Evolutionary conservation across 1,140 invertebrate genomes (phyloP), one percentile per base, ranked within the genome.

Genomic region (Trachymyrmex septentrionalis): DNA sequence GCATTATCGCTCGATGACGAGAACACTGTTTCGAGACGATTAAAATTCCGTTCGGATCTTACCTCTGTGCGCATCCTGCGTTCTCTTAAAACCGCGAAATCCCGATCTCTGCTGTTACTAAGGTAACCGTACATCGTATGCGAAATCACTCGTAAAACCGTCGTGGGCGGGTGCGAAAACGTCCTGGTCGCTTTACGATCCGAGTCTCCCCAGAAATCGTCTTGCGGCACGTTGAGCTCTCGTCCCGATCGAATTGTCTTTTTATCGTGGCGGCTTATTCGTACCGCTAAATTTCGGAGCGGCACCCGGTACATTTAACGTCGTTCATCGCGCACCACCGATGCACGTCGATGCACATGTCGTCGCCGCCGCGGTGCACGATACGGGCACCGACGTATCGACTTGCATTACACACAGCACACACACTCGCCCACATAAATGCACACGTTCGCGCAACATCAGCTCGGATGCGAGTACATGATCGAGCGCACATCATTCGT

Each of bases 61-160:
- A 78, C 9, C n/a, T 10, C 2, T 27, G 12, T 61, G 77, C 38
- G 19, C 27, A 34, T 24, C 24, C 57, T n/a, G 57, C 69, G 85
- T 73, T 88, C 57, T 84, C 72, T 73, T 73, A 82, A 89, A 90
- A 89, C 72, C 82, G 59, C 48, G n/a, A 61, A 67, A 67, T 50
- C 30, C 24, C 67, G 69, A 84, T 57, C 64, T 77, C 72, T 59
- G 78, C 67, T 85, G 82, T 63, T 71, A 81, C 76, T 67, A 66
- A 87, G 75, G 87, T 87, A 87, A 87, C 89, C 73, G 73, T 30
- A 85, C 61, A 63, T 61, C 77, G 63, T 77, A n/a, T 71, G 82
- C 59, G 82, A 91, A 91, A 91, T 91, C 87, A 88, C 86, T 90
- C 86, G 82, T 91, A 90, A 91, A 91, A 90, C 34, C 63, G 75